phyloP scores from a whole-genome alignment of 2,888 invertebrate species.

The Calephelis perditalis region DNA sequence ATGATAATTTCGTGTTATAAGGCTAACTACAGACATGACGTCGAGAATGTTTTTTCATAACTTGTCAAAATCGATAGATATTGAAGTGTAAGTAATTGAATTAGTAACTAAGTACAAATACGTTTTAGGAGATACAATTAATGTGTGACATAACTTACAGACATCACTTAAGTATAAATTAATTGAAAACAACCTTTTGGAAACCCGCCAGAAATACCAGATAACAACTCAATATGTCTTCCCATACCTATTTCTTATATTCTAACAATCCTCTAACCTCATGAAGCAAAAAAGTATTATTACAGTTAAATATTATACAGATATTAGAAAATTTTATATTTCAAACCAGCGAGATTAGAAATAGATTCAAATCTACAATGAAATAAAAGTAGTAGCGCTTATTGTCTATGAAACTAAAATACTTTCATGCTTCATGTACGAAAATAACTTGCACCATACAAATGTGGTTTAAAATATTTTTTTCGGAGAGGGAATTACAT shows the following conservation, averaged over 20 bases:
- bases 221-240: conserved; percentile 50
- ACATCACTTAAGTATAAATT: neutral
- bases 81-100: too few species aligned
- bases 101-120: too few species aligned
- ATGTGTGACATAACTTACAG: conserved; percentile 4
- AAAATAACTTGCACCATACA: conserved; percentile 57
- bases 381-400: conserved; percentile 41
- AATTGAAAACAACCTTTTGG: conserved; percentile 24
- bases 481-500: conserved; percentile 42
- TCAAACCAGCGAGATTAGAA: conserved; percentile 63
- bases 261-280: conserved; percentile 69
- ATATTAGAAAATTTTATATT: conserved; percentile 54
- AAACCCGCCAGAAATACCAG: conserved; percentile 62
- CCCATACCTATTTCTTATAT: conserved; percentile 66
- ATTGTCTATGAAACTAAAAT: conserved; percentile 37
- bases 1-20: too few species aligned
- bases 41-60: too few species aligned
- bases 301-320: conserved; percentile 65
- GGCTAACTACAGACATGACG: too few species aligned
- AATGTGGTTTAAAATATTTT: conserved; percentile 50
- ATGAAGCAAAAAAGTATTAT: conserved; percentile 77
- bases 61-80: too few species aligned
- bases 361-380: conserved; percentile 68
- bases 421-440: conserved; percentile 74
- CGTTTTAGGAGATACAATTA: too few species aligned